A percentile compares a stretch with the other conserved stretches of the same genome.
phyloP scores from a whole-genome alignment of 1,140 invertebrate species.

The Drosophila pallidifrons region DNA sequence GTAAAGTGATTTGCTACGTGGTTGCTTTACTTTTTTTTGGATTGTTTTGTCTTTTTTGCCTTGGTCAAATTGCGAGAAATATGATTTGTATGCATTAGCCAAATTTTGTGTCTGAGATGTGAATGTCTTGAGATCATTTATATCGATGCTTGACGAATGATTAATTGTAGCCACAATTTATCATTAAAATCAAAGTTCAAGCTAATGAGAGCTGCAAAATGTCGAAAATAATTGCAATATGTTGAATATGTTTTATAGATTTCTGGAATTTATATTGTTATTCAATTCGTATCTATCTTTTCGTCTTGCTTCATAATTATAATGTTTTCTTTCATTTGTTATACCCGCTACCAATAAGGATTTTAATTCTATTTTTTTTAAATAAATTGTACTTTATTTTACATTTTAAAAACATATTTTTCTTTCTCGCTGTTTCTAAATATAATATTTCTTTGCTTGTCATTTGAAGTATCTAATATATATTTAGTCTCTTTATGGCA shows the following conservation, averaged over 20 bases:
- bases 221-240: background rate
- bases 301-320: background rate
- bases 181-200: background rate
- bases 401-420: too few species aligned
- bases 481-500: background rate
- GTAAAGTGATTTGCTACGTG: conserved; percentile 80
- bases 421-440: too few species aligned
- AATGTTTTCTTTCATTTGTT: too few species aligned
- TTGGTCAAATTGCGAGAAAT: conserved; percentile 56
- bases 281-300: too few species aligned
- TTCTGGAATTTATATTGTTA: background rate
- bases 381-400: too few species aligned
- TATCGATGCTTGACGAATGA: conserved; percentile 51
- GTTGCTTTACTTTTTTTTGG: conserved; percentile 11
- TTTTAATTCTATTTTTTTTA: too few species aligned
- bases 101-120: conserved; percentile 41
- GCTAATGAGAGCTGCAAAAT: background rate
- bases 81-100: conserved; percentile 77
- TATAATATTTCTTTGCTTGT: too few species aligned
- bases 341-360: too few species aligned
- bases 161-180: conserved; percentile 22
- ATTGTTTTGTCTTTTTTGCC: too few species aligned
- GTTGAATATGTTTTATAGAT: background rate
- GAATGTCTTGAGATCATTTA: conserved; percentile 57
- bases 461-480: background rate